A percentile compares a stretch with the other conserved stretches of the same genome.
phyloP scores from a whole-genome alignment of 2,113 vertebrate genomes.

The Progne subis region DNA sequence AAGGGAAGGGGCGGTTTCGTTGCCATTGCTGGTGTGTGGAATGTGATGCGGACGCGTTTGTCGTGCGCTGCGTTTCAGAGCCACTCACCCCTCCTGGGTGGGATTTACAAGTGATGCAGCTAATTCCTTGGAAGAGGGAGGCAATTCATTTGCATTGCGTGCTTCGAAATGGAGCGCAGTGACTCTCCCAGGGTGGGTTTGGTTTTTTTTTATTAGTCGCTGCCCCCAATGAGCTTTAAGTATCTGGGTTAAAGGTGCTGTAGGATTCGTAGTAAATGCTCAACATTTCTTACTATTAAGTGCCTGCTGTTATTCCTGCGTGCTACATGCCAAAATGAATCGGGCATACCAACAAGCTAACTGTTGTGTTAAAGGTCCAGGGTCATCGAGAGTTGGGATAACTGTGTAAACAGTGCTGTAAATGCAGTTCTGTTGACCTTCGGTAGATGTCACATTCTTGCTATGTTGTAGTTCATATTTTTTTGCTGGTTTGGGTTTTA shows the following conservation, averaged over 20 bases:
- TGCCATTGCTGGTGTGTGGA: neutral
- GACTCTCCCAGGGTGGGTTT: neutral
- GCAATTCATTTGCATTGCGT: neutral
- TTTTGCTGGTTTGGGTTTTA: neutral
- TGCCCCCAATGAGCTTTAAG: neutral
- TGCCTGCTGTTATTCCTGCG: neutral
- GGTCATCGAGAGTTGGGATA: slow-evolving; percentile 15
- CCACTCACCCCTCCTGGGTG: neutral
- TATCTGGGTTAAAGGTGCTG: neutral
- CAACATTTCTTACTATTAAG: accelerated
- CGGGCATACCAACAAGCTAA: neutral
- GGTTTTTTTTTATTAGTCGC: neutral
- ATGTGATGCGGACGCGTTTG: neutral
- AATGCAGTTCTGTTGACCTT: slow-evolving; percentile 66
- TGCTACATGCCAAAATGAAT: neutral
- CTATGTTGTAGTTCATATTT: neutral
- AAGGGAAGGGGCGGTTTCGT: neutral
- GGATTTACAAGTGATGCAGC: slow-evolving; percentile 42
- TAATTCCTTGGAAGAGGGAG: slow-evolving; percentile 4
- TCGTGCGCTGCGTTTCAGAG: neutral
- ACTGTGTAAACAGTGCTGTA: slow-evolving; percentile 47
- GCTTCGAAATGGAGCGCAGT: neutral
- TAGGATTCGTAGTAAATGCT: neutral
- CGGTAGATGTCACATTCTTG: slow-evolving; percentile 53
- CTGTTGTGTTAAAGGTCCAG: slow-evolving; percentile 14